Percentiles rank a stretch among this genome's conserved stretches.
Evolutionary conservation across 2,888 invertebrate genomes (phyloP).

Genomic region (Drosophila meridiana): DNA sequence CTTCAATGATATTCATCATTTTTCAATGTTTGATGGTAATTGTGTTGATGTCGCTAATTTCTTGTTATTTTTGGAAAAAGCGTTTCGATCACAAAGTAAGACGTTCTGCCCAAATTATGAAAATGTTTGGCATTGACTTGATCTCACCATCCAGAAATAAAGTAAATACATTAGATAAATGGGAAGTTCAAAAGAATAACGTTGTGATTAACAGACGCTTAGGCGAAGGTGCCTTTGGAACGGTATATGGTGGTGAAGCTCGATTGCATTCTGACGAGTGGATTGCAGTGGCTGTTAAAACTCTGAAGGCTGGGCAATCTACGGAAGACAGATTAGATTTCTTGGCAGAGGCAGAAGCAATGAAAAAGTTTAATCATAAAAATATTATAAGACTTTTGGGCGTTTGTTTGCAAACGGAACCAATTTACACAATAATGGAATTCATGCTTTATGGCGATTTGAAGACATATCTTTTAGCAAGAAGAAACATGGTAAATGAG

Average conservation of each 20-base stretch:
- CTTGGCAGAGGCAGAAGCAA: conserved; percentile 95
- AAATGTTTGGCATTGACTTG: conserved; percentile 89
- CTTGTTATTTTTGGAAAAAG: conserved; percentile 88
- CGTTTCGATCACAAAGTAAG: conserved; percentile 89
- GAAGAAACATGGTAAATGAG: conserved; percentile 92
- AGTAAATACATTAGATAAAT: conserved; percentile 90
- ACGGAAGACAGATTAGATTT: conserved; percentile 96
- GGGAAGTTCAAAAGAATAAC: conserved; percentile 94
- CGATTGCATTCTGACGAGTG: conserved; percentile 89
- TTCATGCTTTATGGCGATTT: conserved; percentile 97
- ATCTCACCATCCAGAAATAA: conserved; percentile 85
- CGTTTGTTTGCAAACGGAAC: conserved; percentile 94
- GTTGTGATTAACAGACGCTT: conserved; percentile 94
- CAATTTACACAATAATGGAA: conserved; percentile 96
- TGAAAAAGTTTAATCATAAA: conserved; percentile 96
- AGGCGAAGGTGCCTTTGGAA: conserved; percentile 96
- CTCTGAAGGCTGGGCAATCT: conserved; percentile 92
- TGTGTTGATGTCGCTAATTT: conserved; percentile 85
- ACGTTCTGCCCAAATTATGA: conserved; percentile 89
- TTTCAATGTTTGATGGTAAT: conserved; percentile 87
- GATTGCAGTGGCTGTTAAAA: conserved; percentile 95
- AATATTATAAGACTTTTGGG: conserved; percentile 94
- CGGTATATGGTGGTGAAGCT: conserved; percentile 94
- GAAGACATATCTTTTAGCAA: conserved; percentile 93
- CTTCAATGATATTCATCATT: conserved; percentile 87